phyloP scores from a whole-genome alignment of 2,113 vertebrate species.

The Odontophorus gujanensis region DNA sequence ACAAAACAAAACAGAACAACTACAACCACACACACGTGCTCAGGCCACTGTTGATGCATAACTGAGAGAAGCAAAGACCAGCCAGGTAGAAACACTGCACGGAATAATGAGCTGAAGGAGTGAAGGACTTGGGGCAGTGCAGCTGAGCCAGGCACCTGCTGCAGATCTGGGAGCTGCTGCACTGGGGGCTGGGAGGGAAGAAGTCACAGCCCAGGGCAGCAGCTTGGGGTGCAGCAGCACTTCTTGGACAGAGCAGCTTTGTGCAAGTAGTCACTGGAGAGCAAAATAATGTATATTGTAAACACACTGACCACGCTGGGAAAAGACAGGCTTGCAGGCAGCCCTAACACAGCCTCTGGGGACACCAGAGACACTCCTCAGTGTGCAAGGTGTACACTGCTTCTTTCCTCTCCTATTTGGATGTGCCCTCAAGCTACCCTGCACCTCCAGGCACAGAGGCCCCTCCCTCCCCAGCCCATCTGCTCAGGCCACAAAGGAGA shows the following conservation, averaged over 20 bases:
- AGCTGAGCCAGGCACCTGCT: background rate
- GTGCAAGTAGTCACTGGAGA: background rate
- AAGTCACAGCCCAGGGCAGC: background rate
- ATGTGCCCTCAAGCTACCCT: background rate
- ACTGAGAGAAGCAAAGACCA: background rate
- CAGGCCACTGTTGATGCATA: background rate
- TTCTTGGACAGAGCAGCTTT: background rate
- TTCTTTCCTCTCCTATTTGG: background rate
- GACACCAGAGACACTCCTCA: background rate
- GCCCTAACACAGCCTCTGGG: background rate
- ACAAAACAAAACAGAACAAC: background rate
- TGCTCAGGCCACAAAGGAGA: background rate
- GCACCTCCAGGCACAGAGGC: background rate
- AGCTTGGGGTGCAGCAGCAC: background rate
- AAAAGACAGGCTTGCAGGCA: background rate
- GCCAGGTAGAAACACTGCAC: accelerated
- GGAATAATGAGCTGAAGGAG: accelerated
- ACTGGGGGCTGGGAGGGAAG: no score
- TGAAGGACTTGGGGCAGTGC: background rate
- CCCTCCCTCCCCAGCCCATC: background rate
- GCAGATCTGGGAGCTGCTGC: background rate
- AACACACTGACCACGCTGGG: accelerated
- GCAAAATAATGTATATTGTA: background rate
- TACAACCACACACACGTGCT: background rate
- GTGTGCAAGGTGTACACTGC: accelerated